These are phyloP conservation scores for Sarcophaga variegata DNA, from an alignment of 2,888 invertebrate genomes.

Conservation along the genomic window DNA sequence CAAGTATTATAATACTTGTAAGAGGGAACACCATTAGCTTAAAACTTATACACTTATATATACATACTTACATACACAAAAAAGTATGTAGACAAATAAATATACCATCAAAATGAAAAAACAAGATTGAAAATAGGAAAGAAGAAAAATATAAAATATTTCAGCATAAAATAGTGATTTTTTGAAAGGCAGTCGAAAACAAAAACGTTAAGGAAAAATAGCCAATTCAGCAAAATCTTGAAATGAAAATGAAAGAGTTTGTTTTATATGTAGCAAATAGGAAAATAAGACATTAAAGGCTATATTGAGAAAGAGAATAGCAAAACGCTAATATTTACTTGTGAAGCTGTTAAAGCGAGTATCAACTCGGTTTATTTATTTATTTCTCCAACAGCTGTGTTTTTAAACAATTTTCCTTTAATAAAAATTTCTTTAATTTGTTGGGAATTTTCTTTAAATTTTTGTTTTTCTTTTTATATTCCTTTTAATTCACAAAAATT, in stretches of 20 bases:
- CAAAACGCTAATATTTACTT: slow-evolving; percentile 44
- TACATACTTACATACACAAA: too few relatives aligned
- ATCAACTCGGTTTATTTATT: slow-evolving; percentile 11
- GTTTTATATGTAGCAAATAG: neutral
- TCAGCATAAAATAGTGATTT: slow-evolving; percentile 33
- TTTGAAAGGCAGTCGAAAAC: slow-evolving; percentile 5
- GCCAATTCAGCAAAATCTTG: neutral
- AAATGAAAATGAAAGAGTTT: slow-evolving; percentile 26
- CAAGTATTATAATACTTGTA: neutral
- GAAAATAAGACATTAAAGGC: too few relatives aligned
- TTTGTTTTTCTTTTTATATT: neutral
- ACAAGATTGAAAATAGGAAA: slow-evolving; percentile 2
- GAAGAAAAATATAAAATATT: slow-evolving; percentile 12
- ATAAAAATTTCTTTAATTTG: too few relatives aligned
- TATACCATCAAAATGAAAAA: slow-evolving; percentile 29
- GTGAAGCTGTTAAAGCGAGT: slow-evolving; percentile 4
- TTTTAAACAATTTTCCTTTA: neutral
- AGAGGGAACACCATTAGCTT: slow-evolving; percentile 23
- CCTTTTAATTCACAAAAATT: neutral
- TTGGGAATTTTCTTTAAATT: too few relatives aligned
- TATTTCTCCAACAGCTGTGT: neutral
- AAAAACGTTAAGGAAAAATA: slow-evolving; percentile 31
- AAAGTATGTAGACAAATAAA: slow-evolving; percentile 1
- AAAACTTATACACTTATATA: neutral
- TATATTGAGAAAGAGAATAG: too few relatives aligned